Base-by-base conservation (phyloP, 2,113 vertebrate species). In the Marcusenius ussheri region DNA sequence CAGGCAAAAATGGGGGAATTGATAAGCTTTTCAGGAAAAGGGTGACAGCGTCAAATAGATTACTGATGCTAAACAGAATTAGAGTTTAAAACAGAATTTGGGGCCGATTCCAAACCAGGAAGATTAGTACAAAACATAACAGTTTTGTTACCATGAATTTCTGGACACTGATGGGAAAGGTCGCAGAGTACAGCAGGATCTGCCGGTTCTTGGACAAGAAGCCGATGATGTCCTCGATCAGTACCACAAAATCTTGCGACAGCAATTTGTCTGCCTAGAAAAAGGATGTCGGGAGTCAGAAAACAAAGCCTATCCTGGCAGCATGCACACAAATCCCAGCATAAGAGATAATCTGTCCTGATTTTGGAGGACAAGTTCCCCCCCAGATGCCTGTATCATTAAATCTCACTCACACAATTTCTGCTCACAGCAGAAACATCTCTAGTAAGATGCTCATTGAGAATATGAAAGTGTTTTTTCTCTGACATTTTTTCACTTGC, bases 101-200 rank as follows among this genome's bases (percentile, higher is more conserved):
- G 24, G 56, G 21, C 1, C 24, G 0, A 58, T 58, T 24, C 21
- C 6, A 58, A 58, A 58, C 56, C 56, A 24, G 21, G 2, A n/a
- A 62, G 24, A 9, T 62, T n/a, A n/a, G 8, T n/a, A 62, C 83
- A 42, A 31, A 87, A 31, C 47, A 51, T 31, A 49, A 56, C 51
- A 11, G 6, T 5, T 7, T 13, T 19, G 96, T 95, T 91, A 96
- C 96, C 96, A 96, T 96, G 93, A 96, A 96, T 93, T 96, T 96
- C 93, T 96, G 96, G 90, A 96, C 96, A 27, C 94, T 96, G 93
- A 95, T 94, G 74, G 96, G 96, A 91, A 96, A 96, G 92, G 96
- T 96, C 53, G 96, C 96, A n/a, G 96, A 96, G 92, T 96, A 96
- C 39, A 96, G 96, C 91, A 96, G 93, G 93, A 96, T 95, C 93